Evolutionary conservation across 2,888 invertebrate genomes (phyloP), one percentile per base, ranked within the genome.

Genomic region (Capitulum mitella): DNA sequence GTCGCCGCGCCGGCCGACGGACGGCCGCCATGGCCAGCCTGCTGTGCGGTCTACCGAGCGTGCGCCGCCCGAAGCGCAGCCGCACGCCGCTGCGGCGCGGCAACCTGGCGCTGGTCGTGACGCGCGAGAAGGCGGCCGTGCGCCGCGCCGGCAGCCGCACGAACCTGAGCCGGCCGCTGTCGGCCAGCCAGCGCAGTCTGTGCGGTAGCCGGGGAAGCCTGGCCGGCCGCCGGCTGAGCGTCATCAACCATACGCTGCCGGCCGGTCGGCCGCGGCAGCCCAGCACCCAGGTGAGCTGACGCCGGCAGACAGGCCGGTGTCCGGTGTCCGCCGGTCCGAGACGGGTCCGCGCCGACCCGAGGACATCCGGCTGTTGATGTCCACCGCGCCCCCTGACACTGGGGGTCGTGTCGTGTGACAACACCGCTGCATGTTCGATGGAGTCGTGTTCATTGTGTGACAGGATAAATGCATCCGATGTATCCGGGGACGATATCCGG

Each of bases 191-290:
- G 8, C 37, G 70, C 26, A 70, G 40, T 10, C 40, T 70, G 40
- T 29, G 29, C 37, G 70, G 37, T 26, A 29, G 29, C 37, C 37
- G 70, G 5, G 70, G 40, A 22, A 70, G 70, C 70, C 10, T 70
- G 70, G 37, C 70, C 26, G 26, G 37, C 40, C 37, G 70, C 8
- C 22, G 70, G 1, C 29, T 40, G 26, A 70, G 70, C 70, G 70
- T 70, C 26, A 70, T 70, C 37, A 70, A 70, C 70, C 70, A 70
- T 26, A 70, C 70, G 22, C 70, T 70, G 40, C 70, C 70, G 70
- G 26, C 70, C 26, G 70, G 70, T 10, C 70, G 40, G 26, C 22
- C 19, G 26, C 64, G 64, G 34, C 37, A 40, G n/a, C 0, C 10
- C n/a, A 8, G 6, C 8, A 29, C 10, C n/a, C 26, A 58, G 58